A percentile compares a stretch with the other conserved stretches of the same genome.
Conservation (phyloP, 2,888 invertebrate genomes). For the Petrolisthes cinctipes region DNA sequence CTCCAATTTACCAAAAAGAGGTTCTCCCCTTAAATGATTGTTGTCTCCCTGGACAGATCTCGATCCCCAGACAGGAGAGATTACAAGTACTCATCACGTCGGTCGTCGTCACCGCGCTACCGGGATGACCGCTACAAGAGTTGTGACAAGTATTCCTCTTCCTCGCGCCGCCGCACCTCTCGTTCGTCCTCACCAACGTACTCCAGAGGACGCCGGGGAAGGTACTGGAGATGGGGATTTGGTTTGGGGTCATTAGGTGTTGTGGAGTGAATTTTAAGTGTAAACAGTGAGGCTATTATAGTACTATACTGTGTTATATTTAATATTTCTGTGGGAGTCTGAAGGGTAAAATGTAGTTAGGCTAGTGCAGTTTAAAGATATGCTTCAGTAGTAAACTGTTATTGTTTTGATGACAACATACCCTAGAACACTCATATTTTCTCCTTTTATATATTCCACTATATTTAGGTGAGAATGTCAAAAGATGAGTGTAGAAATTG, state of each 20-base stretch:
- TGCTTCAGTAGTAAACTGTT: too few species aligned
- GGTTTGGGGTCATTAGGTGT: not conserved
- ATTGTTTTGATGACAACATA: too few species aligned
- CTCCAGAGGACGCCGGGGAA: slow-evolving; percentile 38
- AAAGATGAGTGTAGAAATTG: too few species aligned
- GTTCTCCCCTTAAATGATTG: not conserved
- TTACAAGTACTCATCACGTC: slow-evolving; percentile 31
- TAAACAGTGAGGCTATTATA: too few species aligned
- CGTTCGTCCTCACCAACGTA: slow-evolving; percentile 47
- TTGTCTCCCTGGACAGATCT: slow-evolving; percentile 18
- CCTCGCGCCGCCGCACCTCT: not conserved
- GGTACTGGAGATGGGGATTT: slow-evolving; percentile 9
- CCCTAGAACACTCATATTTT: too few species aligned
- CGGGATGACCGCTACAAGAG: slow-evolving; percentile 28
- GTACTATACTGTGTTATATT: too few species aligned
- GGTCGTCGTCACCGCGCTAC: slow-evolving; percentile 36
- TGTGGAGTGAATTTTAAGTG: too few species aligned
- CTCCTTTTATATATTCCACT: too few species aligned
- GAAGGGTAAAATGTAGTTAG: too few species aligned
- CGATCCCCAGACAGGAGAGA: slow-evolving; percentile 39
- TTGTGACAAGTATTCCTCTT: slow-evolving; percentile 44
- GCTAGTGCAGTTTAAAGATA: too few species aligned
- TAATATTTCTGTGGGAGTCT: too few species aligned
- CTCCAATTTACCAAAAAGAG: not conserved
- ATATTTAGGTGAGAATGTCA: too few species aligned